phyloP scores from a whole-genome alignment of 2,113 vertebrate genomes.

The Mirza zaza region DNA sequence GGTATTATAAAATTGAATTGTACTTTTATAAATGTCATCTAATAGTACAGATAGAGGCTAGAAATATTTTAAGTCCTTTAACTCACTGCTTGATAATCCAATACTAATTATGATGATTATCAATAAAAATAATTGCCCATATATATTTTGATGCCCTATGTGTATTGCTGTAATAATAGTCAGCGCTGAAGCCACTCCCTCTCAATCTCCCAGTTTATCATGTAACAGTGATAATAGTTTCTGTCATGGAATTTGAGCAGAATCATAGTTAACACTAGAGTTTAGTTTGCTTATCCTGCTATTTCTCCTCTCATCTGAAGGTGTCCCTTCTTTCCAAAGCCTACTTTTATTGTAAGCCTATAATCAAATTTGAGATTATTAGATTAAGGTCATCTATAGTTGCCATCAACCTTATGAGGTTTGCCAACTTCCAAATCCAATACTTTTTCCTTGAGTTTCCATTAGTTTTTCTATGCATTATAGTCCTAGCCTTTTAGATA shows the following conservation, averaged over 20 bases:
- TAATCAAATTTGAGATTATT: slow-evolving; percentile 13
- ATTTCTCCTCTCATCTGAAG: not conserved
- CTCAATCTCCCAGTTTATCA: not conserved
- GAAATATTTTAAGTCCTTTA: not conserved
- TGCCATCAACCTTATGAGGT: slow-evolving; percentile 39
- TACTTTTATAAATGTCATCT: not conserved
- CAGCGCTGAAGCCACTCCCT: not conserved
- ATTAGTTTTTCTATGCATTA: slow-evolving; percentile 16
- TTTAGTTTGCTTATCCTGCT: not conserved
- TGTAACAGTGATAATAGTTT: not conserved
- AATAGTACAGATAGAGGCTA: not conserved
- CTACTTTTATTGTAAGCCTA: not conserved
- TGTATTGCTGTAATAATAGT: not conserved
- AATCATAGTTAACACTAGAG: not conserved
- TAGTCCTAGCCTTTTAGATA: not conserved
- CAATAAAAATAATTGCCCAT: not conserved
- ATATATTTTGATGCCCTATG: not conserved
- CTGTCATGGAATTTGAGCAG: not conserved
- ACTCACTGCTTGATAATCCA: not conserved
- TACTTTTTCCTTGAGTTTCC: not conserved
- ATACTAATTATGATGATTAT: not conserved
- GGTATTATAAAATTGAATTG: not conserved
- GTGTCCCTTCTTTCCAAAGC: not conserved
- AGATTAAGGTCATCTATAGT: slow-evolving; percentile 46
- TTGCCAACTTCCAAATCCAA: slow-evolving; percentile 7